A percentile compares a stretch with the other conserved stretches of the same genome.
Evolutionary conservation across 2,113 vertebrate genomes (phyloP).

Genomic region (Gulo gulo): DNA sequence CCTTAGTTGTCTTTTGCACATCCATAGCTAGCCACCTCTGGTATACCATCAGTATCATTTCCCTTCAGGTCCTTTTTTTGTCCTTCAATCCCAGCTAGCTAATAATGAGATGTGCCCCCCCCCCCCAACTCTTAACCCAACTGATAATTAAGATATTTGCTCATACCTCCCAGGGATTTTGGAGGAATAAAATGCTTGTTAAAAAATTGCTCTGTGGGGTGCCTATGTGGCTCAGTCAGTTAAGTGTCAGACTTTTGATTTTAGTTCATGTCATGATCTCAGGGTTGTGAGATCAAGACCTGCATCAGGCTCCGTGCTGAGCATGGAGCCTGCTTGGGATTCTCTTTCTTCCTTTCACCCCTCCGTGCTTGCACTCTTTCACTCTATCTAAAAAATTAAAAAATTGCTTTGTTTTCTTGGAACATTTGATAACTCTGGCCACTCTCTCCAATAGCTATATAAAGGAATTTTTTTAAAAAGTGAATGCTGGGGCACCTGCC

Average conservation of each 20-base stretch:
- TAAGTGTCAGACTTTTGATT: background rate
- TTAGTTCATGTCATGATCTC: background rate
- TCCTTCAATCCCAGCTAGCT: background rate
- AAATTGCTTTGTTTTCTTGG: background rate
- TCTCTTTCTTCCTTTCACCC: background rate
- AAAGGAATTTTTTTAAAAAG: background rate
- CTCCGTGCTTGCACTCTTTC: background rate
- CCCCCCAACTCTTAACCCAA: background rate
- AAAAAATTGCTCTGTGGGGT: background rate
- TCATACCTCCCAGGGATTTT: slow-evolving; percentile 15
- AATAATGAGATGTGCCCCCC: background rate
- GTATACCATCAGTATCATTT: background rate
- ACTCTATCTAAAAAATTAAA: background rate
- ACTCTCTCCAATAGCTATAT: background rate
- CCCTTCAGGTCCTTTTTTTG: background rate
- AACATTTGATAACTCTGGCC: background rate
- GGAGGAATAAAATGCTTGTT: background rate
- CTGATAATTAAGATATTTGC: background rate
- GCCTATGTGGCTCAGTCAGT: background rate
- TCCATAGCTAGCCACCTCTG: background rate
- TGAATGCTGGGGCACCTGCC: background rate
- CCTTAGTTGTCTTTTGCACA: background rate
- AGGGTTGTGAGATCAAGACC: background rate
- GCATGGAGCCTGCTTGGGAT: background rate
- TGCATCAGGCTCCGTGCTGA: background rate